These are phyloP conservation scores for Eristalinus sepulchralis DNA, from an alignment of 2,888 invertebrate species.

Conservation along the genomic window DNA sequence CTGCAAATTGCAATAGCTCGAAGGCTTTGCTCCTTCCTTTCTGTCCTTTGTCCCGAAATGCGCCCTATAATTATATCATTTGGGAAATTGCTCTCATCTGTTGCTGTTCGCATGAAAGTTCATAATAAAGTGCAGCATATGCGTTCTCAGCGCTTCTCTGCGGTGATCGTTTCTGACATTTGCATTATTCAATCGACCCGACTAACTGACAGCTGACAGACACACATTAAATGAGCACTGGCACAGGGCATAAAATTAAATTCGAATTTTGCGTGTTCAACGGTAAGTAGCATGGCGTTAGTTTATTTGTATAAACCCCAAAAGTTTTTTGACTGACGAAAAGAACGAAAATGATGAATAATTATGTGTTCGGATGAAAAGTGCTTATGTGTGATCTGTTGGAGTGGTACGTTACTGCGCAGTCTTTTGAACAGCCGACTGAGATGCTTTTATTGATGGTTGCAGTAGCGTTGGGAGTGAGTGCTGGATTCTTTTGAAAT, in stretches of 20 bases:
- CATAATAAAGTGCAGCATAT: conserved; percentile 55
- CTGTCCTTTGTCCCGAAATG: conserved; percentile 51
- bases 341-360: not conserved
- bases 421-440: not conserved
- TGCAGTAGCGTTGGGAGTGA: too few species aligned
- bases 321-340: not conserved
- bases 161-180: conserved; percentile 40
- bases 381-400: not conserved
- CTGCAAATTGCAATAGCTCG: conserved; percentile 54
- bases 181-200: conserved; percentile 59
- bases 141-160: conserved; percentile 24
- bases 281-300: conserved; percentile 18
- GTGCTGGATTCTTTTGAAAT: too few species aligned
- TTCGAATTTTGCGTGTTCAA: conserved; percentile 61
- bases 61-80: conserved; percentile 79
- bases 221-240: conserved; percentile 49
- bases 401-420: not conserved
- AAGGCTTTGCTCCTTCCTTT: conserved; percentile 45
- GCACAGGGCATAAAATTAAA: conserved; percentile 46
- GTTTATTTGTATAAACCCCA: conserved; percentile 17
- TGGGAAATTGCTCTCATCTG: conserved; percentile 79
- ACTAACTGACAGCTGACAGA: conserved; percentile 69
- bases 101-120: conserved; percentile 69
- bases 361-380: not conserved
- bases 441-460: too few species aligned